Evolutionary conservation across 2,888 invertebrate genomes (phyloP).

Genomic region (Volucella zonaria): DNA sequence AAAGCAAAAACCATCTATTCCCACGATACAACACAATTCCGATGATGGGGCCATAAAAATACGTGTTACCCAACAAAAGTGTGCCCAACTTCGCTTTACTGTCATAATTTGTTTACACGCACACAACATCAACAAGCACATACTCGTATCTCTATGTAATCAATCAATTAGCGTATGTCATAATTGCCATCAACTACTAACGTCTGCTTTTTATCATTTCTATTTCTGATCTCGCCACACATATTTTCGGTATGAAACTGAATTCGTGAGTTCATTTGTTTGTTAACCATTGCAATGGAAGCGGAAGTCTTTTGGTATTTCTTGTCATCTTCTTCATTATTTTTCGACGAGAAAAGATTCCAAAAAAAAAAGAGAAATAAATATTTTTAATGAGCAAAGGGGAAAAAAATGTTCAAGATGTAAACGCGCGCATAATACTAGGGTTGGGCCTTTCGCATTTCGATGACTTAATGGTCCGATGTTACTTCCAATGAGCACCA

Average conservation of each 20-base stretch:
- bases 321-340: not conserved
- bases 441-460: slow-evolving; percentile 41
- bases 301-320: slow-evolving; percentile 27
- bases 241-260: not conserved
- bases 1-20: too few species aligned
- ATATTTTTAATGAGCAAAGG: not conserved
- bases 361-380: not conserved
- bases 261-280: slow-evolving; percentile 29
- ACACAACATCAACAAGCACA: too few species aligned
- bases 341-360: slow-evolving; percentile 8
- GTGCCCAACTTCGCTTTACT: too few species aligned
- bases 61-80: too few species aligned
- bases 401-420: too few species aligned
- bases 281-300: slow-evolving; percentile 18
- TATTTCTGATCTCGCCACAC: not conserved
- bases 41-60: too few species aligned
- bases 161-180: slow-evolving; percentile 14
- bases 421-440: slow-evolving; percentile 1
- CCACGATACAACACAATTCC: too few species aligned
- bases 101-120: too few species aligned
- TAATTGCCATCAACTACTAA: slow-evolving; percentile 15
- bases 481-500: slow-evolving; percentile 20
- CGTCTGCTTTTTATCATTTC: not conserved
- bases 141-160: too few species aligned
- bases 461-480: slow-evolving; percentile 51